These are phyloP conservation scores for Periphyllus acericola DNA, from an alignment of 2,888 invertebrate species.

Conservation along the genomic window DNA sequence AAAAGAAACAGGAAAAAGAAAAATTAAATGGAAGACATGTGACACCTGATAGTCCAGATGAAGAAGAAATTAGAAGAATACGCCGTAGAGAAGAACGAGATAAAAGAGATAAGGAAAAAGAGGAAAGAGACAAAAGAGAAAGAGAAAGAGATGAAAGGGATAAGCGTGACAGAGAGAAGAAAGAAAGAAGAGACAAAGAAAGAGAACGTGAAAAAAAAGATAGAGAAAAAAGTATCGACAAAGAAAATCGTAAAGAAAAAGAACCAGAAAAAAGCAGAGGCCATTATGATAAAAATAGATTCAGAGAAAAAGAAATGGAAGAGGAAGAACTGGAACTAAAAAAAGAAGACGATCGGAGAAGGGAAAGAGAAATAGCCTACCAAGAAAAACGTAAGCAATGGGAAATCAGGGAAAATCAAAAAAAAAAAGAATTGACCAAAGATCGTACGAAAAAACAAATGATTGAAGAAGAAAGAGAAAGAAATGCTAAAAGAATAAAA, in stretches of 20 bases:
- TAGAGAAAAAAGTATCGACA: slow-evolving; percentile 65
- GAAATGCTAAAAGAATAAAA: slow-evolving; percentile 92
- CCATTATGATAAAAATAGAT: slow-evolving; percentile 64
- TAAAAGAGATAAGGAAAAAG: slow-evolving; percentile 63
- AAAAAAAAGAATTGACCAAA: slow-evolving; percentile 89
- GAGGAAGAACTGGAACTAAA: slow-evolving; percentile 92
- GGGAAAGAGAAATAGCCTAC: slow-evolving; percentile 51
- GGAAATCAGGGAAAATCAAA: slow-evolving; percentile 90
- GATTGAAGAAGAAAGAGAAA: slow-evolving; percentile 86
- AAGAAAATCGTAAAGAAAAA: slow-evolving; percentile 60
- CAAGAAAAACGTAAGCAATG: slow-evolving; percentile 74
- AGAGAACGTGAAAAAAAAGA: slow-evolving; percentile 67
- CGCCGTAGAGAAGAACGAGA: slow-evolving; percentile 59
- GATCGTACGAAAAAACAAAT: slow-evolving; percentile 85
- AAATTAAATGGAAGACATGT: slow-evolving; percentile 64
- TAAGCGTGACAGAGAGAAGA: slow-evolving; percentile 65
- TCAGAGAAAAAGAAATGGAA: slow-evolving; percentile 74
- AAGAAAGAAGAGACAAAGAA: slow-evolving; percentile 64
- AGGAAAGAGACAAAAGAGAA: slow-evolving; percentile 64
- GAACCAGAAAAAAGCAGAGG: slow-evolving; percentile 63
- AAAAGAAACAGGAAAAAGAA: slow-evolving; percentile 65
- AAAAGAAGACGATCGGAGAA: slow-evolving; percentile 68
- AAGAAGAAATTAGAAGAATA: slow-evolving; percentile 59
- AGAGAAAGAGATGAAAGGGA: slow-evolving; percentile 67
- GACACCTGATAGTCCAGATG: slow-evolving; percentile 63